A percentile compares a stretch with the other conserved stretches of the same genome.
Conservation (phyloP, 2,113 vertebrate genomes). For the Amblyopsis rosae region DNA sequence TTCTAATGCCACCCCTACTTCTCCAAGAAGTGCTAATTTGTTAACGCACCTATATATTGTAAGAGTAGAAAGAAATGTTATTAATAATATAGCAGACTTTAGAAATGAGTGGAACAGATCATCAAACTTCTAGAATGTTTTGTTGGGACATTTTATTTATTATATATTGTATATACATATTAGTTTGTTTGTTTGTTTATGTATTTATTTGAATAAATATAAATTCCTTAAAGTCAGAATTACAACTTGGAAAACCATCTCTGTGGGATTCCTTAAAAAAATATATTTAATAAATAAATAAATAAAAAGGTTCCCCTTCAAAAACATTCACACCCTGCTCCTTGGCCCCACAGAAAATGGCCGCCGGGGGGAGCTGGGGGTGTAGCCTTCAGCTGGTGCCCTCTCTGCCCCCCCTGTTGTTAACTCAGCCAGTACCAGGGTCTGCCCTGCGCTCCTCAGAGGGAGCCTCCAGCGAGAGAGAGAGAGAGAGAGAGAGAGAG, state of each 20-base stretch:
- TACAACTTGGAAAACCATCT: neutral
- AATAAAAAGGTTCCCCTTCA: conserved; percentile 5
- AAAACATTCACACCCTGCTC: conserved; percentile 1
- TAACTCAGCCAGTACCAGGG: conserved; percentile 38
- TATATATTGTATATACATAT: neutral
- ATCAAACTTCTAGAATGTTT: neutral
- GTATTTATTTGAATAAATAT: neutral
- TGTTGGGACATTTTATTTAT: neutral
- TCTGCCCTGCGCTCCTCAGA: conserved; percentile 47
- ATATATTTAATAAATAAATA: neutral
- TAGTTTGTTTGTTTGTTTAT: neutral
- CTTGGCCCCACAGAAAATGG: neutral
- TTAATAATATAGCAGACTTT: conserved; percentile 61
- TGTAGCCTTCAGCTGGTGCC: neutral
- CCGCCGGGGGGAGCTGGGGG: neutral
- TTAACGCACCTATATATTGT: conserved; percentile 56
- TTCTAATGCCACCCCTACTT: conserved; percentile 62
- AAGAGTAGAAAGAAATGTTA: conserved; percentile 26
- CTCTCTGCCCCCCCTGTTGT: conserved; percentile 20
- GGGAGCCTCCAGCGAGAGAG: conserved; percentile 54
- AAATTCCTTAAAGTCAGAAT: neutral
- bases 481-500: conserved; percentile 15
- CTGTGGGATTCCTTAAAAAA: neutral
- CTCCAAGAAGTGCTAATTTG: conserved; percentile 74
- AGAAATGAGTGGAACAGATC: conserved; percentile 23